phyloP scores from a whole-genome alignment of 30 jellyfish, hydroid and myxozoan genomes.

The Hydra vulgaris region DNA sequence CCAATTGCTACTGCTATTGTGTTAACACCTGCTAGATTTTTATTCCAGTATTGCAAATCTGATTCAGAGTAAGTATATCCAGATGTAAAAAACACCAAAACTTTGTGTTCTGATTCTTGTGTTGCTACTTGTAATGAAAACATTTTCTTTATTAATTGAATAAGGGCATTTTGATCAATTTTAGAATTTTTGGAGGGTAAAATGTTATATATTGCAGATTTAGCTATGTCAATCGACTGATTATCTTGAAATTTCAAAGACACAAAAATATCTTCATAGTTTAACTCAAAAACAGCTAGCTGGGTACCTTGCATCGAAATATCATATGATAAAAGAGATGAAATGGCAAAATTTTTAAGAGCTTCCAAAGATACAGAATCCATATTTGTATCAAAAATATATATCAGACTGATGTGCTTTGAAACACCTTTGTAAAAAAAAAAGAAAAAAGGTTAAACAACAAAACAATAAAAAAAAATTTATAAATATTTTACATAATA shows the following conservation, averaged over 20 bases:
- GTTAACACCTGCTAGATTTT: constrained; percentile 2
- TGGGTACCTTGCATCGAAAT: constrained; percentile 25
- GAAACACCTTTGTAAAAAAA: constrained; percentile 39
- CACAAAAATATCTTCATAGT: not conserved
- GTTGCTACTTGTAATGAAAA: not conserved
- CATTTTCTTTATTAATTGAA: not conserved
- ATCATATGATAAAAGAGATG: constrained; percentile 25
- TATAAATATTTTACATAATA: not conserved
- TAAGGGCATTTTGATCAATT: not conserved
- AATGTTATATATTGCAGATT: not conserved
- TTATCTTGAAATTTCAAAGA: not conserved
- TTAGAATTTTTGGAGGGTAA: not conserved
- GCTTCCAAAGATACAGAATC: not conserved
- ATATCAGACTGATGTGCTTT: constrained; percentile 32
- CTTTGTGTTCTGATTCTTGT: not conserved
- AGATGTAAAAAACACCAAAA: not conserved
- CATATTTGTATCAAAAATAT: constrained; percentile 36
- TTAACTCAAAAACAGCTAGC: constrained; percentile 7
- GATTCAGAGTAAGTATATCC: not conserved
- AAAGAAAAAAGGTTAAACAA: too few species aligned
- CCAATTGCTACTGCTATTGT: constrained; percentile 11
- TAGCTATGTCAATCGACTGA: not conserved
- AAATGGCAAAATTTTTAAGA: constrained; percentile 27
- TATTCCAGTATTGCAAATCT: not conserved
- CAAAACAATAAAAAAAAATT: not conserved